Evolutionary conservation across 2,113 vertebrate species (phyloP), one percentile per base, ranked within the genome.

Genomic region (Aptenodytes forsteri): DNA sequence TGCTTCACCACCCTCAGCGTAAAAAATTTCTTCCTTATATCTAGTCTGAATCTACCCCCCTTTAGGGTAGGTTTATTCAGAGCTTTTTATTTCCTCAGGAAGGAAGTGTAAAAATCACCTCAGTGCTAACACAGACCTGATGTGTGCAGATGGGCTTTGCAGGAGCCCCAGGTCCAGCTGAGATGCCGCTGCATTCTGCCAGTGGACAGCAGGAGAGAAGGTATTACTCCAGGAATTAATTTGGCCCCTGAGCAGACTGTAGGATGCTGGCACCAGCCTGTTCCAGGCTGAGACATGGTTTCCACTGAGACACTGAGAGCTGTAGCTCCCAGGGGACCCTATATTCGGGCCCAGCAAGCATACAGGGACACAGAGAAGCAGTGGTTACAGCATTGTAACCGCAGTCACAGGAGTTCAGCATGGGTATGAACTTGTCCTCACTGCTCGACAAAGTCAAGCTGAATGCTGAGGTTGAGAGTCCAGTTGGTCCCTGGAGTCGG

Each of bases 1-100:
- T 52, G 26, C 52, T 42, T 58, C 22, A 38, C 38, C 27, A 67
- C 11, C 4, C 7, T 66, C 6, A 49, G 9, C 0, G 0, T 14
- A 55, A 92, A 70, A 65, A 34, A 38, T 1, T 10, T 58, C 40
- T n/a, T n/a, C 17, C 10, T 81, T 56, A 12, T 22, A n/a, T 38
- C 36, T 58, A 54, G 21, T n/a, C 17, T 32, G 29, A 77, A 44
- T 58, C 13, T 62, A 46, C 19, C 10, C n/a, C 62, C 34, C 66
- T 83, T 83, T 38, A 58, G 13, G 14, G 7, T 11, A 67, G 14
- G 29, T 71, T 80, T 83, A 47, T 92, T 80, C 72, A 72, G 42
- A 69, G 47, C 13, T 64, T 78, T 49, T 0, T 54, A 26, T 85
- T 67, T 77, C 54, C 64, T 54, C 16, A 38, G 42, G 29, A 46